A percentile compares a stretch with the other conserved stretches of the same genome.
Evolutionary conservation across 1,140 invertebrate genomes (phyloP).

Genomic region (Drosophila varians): DNA sequence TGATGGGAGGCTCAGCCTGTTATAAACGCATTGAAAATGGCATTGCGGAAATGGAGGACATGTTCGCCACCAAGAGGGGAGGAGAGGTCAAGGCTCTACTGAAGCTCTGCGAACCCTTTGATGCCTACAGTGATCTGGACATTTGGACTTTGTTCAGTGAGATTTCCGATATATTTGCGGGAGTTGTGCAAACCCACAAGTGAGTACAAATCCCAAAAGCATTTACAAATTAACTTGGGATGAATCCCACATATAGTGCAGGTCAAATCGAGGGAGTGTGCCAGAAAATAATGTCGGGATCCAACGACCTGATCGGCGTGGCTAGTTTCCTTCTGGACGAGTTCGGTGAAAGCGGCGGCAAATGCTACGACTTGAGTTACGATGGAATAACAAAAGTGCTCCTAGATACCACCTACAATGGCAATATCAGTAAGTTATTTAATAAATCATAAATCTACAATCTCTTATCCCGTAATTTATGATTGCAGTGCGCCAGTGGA

Average conservation of each 20-base stretch:
- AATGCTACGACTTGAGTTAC: constrained; percentile 67
- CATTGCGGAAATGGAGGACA: constrained; percentile 83
- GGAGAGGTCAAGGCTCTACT: constrained; percentile 71
- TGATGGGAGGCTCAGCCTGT: constrained; percentile 84
- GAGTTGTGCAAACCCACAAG: constrained; percentile 76
- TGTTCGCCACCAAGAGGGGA: constrained; percentile 70
- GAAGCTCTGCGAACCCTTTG: constrained; percentile 79
- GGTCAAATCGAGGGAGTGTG: constrained; percentile 74
- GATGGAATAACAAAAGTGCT: constrained; percentile 50
- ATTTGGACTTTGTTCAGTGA: constrained; percentile 76
- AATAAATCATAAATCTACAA: background rate
- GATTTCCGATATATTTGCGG: constrained; percentile 77
- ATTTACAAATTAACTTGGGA: too few species aligned
- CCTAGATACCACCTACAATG: constrained; percentile 53
- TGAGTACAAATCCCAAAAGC: constrained; percentile 34
- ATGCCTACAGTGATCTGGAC: constrained; percentile 73
- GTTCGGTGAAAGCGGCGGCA: constrained; percentile 33
- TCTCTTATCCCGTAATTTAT: background rate
- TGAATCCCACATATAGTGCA: constrained; percentile 17
- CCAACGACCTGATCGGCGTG: constrained; percentile 64
- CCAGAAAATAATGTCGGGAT: constrained; percentile 57
- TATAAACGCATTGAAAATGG: constrained; percentile 84
- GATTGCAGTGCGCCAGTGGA: constrained; percentile 86
- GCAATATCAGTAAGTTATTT: constrained; percentile 59
- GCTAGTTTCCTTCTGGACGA: constrained; percentile 53